A percentile compares a stretch with the other conserved stretches of the same genome.
Evolutionary conservation across 1,140 invertebrate species (phyloP).

Genomic region (Drosophila lacteicornis): DNA sequence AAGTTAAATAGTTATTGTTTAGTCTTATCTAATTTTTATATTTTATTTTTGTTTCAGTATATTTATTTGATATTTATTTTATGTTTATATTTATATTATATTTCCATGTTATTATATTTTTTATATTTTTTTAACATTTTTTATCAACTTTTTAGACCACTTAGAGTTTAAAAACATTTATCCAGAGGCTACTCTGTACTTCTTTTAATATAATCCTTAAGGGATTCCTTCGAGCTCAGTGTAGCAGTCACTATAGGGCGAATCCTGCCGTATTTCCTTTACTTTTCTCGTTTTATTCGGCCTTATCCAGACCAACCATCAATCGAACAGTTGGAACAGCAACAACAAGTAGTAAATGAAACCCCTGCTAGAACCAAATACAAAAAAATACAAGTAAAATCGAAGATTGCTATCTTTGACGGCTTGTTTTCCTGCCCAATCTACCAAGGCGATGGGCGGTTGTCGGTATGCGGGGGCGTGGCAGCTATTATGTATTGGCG

Average conservation of each 20-base stretch:
- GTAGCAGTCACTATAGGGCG: constrained; percentile 29
- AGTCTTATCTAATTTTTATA: no score
- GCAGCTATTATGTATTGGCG: constrained; percentile 84
- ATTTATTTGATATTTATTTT: no score
- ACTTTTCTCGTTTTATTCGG: constrained; percentile 34
- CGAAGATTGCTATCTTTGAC: constrained; percentile 85
- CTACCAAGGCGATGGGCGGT: constrained; percentile 6
- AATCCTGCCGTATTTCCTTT: constrained; percentile 52
- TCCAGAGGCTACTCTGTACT: no score
- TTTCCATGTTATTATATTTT: no score
- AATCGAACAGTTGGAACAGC: constrained; percentile 68
- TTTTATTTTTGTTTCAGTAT: no score
- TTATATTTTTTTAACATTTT: no score
- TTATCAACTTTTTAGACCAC: no score
- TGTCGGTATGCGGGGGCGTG: constrained; percentile 38
- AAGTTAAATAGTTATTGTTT: no score
- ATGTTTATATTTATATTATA: no score
- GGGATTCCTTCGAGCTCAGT: constrained; percentile 2
- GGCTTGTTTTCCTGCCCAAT: constrained; percentile 78
- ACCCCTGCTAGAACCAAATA: constrained; percentile 43
- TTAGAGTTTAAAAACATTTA: no score
- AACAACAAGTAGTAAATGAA: constrained; percentile 76
- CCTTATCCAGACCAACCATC: constrained; percentile 74
- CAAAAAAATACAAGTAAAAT: constrained; percentile 67
- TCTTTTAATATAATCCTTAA: not conserved